Evolutionary conservation across 2,888 invertebrate species (phyloP), one percentile per base, ranked within the genome.

Genomic region (Dioctria rufipes): DNA sequence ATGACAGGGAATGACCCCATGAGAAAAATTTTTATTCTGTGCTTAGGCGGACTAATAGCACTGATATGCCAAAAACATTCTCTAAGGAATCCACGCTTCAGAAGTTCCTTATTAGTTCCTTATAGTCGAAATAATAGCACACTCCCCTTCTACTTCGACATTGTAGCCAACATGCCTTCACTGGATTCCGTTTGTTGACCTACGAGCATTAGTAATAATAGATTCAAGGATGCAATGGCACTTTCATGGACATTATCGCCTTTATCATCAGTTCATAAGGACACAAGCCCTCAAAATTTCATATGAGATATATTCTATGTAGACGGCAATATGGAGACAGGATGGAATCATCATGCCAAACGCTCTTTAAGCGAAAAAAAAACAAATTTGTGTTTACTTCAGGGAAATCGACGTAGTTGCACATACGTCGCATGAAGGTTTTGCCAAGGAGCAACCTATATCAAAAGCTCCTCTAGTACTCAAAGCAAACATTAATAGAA

Each of bases 201-300:
- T 43, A 63, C 9, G 58, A 77, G 63, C 42, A 77, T 77, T 40
- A 49, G 63, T 63, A 63, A 63, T 63, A 77, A 46, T 42, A 39
- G 63, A 37, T 63, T 63, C 61, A 63, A 77, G 63, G 77, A 77
- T 63, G 49, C 40, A 63, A 61, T 63, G 77, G 61, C 49, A 46
- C 77, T 77, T 46, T 77, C 63, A 63, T 77, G 77, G 73, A 58
- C 77, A 77, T 77, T 63, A 77, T 77, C 77, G 77, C 63, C 77
- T 61, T 49, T 63, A 77, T 77, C 63, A 77, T 63, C 60, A 25
- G 40, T 39, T 40, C 65, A 65, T 65, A 65, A 65, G 65, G 37
- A 25, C 51, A 63, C 63, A 77, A 77, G 9, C 37, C 37, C 49
- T 42, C 61, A 25, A 63, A 77, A 77, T 77, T 63, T 63, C 77